These are phyloP conservation scores for Furnarius figulus DNA, from an alignment of 2,113 vertebrate species.

Conservation along the genomic window DNA sequence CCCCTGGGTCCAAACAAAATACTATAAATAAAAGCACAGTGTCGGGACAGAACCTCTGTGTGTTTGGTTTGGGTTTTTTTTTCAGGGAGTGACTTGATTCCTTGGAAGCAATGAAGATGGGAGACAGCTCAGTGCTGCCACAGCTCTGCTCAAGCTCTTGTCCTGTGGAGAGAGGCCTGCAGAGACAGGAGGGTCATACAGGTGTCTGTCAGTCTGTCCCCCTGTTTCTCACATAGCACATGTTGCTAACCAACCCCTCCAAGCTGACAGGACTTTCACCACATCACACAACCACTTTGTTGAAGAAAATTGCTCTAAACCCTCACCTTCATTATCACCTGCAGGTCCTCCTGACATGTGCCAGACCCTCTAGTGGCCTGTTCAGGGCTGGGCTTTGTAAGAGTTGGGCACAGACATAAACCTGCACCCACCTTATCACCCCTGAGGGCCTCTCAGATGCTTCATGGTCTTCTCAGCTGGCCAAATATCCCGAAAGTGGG, in stretches of 20 bases:
- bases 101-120: not conserved
- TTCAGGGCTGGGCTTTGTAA: not conserved
- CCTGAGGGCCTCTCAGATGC: no score
- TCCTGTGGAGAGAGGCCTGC: not conserved
- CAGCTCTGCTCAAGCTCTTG: not conserved
- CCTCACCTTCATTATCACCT: not conserved
- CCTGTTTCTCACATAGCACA: not conserved
- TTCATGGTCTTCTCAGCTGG: not conserved
- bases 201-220: not conserved
- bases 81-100: not conserved
- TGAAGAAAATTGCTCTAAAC: not conserved
- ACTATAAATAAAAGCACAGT: slow-evolving; percentile 39
- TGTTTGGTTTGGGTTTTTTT: not conserved
- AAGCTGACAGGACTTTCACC: not conserved
- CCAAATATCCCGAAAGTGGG: not conserved
- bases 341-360: not conserved
- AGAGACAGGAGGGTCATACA: not conserved
- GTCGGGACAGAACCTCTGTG: not conserved
- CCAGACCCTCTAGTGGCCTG: not conserved
- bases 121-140: not conserved
- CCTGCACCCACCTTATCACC: not conserved
- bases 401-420: not conserved
- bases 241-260: not conserved
- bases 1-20: not conserved
- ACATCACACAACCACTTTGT: not conserved